These are phyloP conservation scores for Alitta virens DNA, from an alignment of 2,888 invertebrate species.

Conservation along the genomic window DNA sequence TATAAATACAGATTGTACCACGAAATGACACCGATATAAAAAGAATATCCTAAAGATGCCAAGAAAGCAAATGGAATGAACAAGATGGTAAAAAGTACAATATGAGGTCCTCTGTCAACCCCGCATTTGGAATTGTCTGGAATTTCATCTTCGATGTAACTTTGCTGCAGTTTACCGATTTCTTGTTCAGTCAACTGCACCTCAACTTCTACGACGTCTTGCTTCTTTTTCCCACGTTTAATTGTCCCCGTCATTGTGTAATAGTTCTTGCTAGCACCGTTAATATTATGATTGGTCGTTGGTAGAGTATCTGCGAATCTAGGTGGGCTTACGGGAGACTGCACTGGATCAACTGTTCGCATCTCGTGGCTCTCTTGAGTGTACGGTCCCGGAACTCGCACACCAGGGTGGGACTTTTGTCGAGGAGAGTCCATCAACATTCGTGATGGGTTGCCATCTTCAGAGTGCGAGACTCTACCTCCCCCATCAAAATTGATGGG, in stretches of 20 bases:
- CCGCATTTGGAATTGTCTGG: slow-evolving; percentile 49
- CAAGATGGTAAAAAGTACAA: slow-evolving; percentile 66
- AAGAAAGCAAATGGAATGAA: slow-evolving; percentile 69
- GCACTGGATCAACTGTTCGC: no score
- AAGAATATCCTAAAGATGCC: slow-evolving; percentile 68
- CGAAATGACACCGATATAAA: slow-evolving; percentile 73
- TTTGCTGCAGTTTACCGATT: slow-evolving; percentile 68
- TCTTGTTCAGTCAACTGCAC: slow-evolving; percentile 72
- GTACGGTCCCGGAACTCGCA: neutral
- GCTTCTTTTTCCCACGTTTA: slow-evolving; percentile 71
- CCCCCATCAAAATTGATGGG: no score
- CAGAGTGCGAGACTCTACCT: no score
- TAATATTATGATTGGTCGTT: no score
- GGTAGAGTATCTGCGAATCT: no score
- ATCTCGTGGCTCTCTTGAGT: no score
- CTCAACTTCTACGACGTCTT: slow-evolving; percentile 68
- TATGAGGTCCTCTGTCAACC: slow-evolving; percentile 66
- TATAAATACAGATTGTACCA: slow-evolving; percentile 76
- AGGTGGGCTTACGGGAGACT: no score
- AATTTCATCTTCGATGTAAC: slow-evolving; percentile 56
- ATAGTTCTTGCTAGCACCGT: no score
- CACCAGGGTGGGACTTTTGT: neutral
- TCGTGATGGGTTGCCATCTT: neutral
- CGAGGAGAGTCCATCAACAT: neutral
- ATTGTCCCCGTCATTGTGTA: slow-evolving; percentile 67